These are phyloP conservation scores for Micronycteris hirsuta DNA, from an alignment of 2,113 vertebrate genomes.

Conservation along the genomic window DNA sequence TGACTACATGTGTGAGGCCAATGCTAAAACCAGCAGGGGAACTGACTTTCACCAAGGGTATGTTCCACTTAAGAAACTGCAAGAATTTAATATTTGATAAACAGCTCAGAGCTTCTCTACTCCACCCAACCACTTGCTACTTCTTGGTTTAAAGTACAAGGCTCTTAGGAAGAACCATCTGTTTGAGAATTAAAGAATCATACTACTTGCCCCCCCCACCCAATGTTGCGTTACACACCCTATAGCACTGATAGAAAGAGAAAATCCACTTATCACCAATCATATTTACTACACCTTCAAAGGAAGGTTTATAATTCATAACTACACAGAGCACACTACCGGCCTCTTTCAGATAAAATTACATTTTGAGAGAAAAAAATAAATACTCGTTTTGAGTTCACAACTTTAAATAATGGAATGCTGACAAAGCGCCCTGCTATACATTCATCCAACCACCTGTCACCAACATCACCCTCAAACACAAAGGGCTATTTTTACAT, in stretches of 20 bases:
- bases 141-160: neutral
- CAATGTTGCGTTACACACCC: neutral
- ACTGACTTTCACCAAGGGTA: slow-evolving; percentile 13
- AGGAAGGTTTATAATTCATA: slow-evolving; percentile 16
- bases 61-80: neutral
- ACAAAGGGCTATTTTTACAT: slow-evolving; percentile 71
- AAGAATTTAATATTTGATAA: slow-evolving; percentile 18
- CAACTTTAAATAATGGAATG: slow-evolving; percentile 51
- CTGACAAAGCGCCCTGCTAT: slow-evolving; percentile 57
- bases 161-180: neutral
- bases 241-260: neutral
- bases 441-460: slow-evolving; percentile 63
- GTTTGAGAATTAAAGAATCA: neutral
- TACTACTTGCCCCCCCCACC: neutral
- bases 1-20: neutral
- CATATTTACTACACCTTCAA: neutral
- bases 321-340: neutral
- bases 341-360: slow-evolving; percentile 41
- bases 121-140: neutral
- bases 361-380: slow-evolving; percentile 36
- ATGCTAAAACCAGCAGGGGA: neutral
- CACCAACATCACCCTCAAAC: slow-evolving; percentile 58
- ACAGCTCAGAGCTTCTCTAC: slow-evolving; percentile 3
- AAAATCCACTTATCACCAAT: neutral
- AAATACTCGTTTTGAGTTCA: slow-evolving; percentile 54